These are phyloP conservation scores for Nymphalis c-album DNA, from an alignment of 2,888 invertebrate species.

Conservation along the genomic window DNA sequence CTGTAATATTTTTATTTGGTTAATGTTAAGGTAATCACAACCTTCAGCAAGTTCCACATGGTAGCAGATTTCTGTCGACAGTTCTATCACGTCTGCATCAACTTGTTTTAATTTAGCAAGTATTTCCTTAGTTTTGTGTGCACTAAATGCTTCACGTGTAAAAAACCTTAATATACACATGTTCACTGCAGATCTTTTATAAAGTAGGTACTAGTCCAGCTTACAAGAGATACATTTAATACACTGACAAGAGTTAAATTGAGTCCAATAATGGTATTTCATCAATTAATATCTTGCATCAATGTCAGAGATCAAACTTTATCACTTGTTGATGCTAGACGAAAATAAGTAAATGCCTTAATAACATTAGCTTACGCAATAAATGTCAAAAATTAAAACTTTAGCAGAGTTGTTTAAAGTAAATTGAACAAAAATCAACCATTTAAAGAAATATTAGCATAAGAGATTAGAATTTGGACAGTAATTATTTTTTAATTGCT, in stretches of 20 bases:
- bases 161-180: conserved; percentile 84
- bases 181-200: conserved; percentile 2
- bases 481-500: no score
- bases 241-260: conserved; percentile 18
- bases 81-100: conserved; percentile 68
- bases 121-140: conserved; percentile 81
- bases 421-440: no score
- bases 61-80: conserved; percentile 90
- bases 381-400: conserved; percentile 30
- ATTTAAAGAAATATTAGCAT: no score
- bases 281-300: conserved; percentile 61
- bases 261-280: conserved; percentile 21
- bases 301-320: conserved; percentile 71
- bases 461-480: no score
- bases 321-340: conserved; percentile 52
- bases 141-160: conserved; percentile 82
- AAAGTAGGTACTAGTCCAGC: conserved; percentile 16
- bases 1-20: conserved; percentile 84
- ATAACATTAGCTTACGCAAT: conserved; percentile 69
- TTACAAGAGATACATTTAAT: no score
- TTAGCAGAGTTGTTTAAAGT: no score
- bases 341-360: conserved; percentile 58
- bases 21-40: conserved; percentile 75
- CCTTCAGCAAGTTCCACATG: conserved; percentile 85
- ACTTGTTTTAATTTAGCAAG: conserved; percentile 77